Conservation (phyloP, 2,113 vertebrate species). For the Oncorhynchus nerka region DNA sequence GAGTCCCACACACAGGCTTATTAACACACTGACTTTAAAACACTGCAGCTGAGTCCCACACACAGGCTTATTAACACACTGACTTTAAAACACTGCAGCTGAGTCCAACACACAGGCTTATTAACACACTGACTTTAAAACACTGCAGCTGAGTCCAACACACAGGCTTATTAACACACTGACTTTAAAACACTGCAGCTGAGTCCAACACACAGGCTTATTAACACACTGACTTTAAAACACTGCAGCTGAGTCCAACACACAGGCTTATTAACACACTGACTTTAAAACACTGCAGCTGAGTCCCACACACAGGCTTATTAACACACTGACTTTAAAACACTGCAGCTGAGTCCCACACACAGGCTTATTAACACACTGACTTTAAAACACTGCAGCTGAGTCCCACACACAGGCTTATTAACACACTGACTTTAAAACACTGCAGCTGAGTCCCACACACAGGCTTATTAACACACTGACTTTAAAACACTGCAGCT, state of each 20-base stretch:
- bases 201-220: not conserved
- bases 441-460: not conserved
- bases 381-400: not conserved
- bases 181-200: not conserved
- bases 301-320: not conserved
- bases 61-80: not conserved
- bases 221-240: not conserved
- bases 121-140: not conserved
- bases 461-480: not conserved
- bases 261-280: not conserved
- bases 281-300: not conserved
- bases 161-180: not conserved
- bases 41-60: not conserved
- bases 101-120: not conserved
- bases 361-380: not conserved
- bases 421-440: not conserved
- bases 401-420: not conserved
- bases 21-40: not conserved
- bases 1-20: not conserved
- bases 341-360: not conserved
- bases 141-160: not conserved
- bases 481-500: not conserved
- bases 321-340: not conserved
- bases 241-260: not conserved
- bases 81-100: not conserved